Conservation (phyloP, 2,797 vertebrate species). For the Pachyuromys duprasi region DNA sequence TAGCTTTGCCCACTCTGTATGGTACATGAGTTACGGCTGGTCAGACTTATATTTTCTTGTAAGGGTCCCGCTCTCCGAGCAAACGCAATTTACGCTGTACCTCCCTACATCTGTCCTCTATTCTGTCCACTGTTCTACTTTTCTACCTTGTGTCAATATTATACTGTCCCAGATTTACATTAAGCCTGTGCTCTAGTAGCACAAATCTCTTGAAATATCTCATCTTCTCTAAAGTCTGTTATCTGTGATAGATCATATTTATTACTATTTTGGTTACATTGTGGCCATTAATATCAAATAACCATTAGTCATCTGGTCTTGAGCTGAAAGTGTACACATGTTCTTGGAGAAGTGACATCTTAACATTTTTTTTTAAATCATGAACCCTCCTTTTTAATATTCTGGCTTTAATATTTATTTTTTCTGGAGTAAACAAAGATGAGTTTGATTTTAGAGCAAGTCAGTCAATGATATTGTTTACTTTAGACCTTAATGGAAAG, state of each 20-base stretch:
- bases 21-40: neutral
- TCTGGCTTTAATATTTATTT: neutral
- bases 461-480: neutral
- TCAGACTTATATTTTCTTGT: neutral
- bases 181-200: neutral
- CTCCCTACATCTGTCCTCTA: neutral
- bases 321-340: neutral
- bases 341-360: neutral
- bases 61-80: neutral
- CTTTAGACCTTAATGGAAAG: neutral
- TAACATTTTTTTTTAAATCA: neutral
- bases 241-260: neutral
- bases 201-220: neutral
- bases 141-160: neutral
- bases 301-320: neutral
- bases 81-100: neutral
- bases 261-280: neutral
- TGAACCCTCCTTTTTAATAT: neutral
- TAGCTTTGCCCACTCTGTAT: neutral
- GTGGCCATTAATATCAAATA: neutral
- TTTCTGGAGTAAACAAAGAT: neutral
- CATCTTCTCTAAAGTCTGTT: neutral
- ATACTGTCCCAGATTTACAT: neutral
- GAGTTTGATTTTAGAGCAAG: neutral
- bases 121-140: neutral